phyloP scores from a whole-genome alignment of 2,797 vertebrate species.

The Mormyrops boulengeri region DNA sequence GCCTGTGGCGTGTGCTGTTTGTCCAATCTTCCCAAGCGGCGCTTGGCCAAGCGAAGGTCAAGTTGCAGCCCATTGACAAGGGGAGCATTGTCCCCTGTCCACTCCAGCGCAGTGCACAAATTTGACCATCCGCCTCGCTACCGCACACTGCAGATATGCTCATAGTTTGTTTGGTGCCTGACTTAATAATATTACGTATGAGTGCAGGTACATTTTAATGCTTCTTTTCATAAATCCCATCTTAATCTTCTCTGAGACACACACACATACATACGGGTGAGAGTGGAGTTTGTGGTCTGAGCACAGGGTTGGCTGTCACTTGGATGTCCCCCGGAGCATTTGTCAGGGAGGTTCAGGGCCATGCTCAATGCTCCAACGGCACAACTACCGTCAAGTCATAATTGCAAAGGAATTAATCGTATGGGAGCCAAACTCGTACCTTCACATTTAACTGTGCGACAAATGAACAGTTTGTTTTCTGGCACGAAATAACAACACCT shows the following conservation, averaged over 20 bases:
- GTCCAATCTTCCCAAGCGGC: conserved; percentile 22
- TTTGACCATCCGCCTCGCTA: neutral
- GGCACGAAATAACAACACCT: neutral
- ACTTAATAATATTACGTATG: neutral
- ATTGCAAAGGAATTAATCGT: neutral
- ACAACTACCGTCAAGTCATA: neutral
- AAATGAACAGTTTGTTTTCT: neutral
- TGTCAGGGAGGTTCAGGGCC: neutral
- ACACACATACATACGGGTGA: neutral
- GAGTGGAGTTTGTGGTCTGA: neutral
- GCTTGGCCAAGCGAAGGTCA: no score
- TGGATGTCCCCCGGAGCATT: neutral
- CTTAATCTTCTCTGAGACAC: neutral
- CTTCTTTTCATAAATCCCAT: neutral
- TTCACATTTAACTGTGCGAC: neutral
- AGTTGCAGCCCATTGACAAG: neutral
- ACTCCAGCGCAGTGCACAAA: neutral
- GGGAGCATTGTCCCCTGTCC: neutral
- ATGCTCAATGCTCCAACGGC: neutral
- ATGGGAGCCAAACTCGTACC: neutral
- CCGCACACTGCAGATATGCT: neutral
- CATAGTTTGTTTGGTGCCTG: neutral
- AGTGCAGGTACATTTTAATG: neutral
- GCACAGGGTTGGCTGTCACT: neutral
- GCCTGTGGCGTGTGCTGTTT: conserved; percentile 53